Conservation (phyloP, 2,888 invertebrate species). For the Lasiommata megera region DNA sequence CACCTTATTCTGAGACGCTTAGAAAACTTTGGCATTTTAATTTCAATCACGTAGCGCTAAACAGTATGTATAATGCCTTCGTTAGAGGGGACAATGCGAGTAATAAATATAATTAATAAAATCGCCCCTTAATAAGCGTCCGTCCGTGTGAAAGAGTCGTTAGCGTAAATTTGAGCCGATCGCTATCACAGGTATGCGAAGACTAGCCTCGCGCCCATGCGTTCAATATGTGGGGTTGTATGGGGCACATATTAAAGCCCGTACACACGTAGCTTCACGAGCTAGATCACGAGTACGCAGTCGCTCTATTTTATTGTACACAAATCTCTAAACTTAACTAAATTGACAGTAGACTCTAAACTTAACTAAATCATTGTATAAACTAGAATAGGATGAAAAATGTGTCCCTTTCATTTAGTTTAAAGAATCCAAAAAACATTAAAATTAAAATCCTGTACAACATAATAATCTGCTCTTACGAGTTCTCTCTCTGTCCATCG, state of each 20-base stretch:
- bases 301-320: too few relatives aligned
- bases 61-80: slow-evolving; percentile 7
- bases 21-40: background rate
- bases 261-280: background rate
- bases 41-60: background rate
- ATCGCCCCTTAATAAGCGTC: slow-evolving; percentile 30
- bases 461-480: too few relatives aligned
- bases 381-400: too few relatives aligned
- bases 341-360: too few relatives aligned
- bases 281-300: too few relatives aligned
- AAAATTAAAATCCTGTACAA: too few relatives aligned
- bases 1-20: too few relatives aligned
- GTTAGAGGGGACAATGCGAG: slow-evolving; percentile 10
- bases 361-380: too few relatives aligned
- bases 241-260: slow-evolving; percentile 19
- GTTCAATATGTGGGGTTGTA: slow-evolving; percentile 30
- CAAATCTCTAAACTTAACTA: too few relatives aligned
- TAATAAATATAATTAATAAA: slow-evolving; percentile 31
- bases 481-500: too few relatives aligned
- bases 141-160: slow-evolving; percentile 44
- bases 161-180: slow-evolving; percentile 61
- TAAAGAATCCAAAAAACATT: too few relatives aligned
- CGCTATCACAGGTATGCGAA: slow-evolving; percentile 46
- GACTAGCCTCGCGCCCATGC: slow-evolving; percentile 37
- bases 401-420: too few relatives aligned